These are phyloP conservation scores for Crossocerus cetratus DNA, from an alignment of 2,888 invertebrate genomes.

Conservation along the genomic window DNA sequence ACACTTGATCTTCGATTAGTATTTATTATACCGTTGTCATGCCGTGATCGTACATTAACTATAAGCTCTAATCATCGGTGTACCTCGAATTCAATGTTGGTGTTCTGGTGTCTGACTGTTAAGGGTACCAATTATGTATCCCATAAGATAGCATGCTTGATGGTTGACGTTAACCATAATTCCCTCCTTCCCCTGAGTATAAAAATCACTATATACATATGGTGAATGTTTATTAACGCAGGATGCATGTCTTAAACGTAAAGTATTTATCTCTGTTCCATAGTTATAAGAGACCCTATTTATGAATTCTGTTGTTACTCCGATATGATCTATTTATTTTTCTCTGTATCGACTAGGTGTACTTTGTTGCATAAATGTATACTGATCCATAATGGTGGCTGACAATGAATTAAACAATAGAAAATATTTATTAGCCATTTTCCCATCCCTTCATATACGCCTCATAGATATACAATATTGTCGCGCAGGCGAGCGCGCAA, in stretches of 20 bases:
- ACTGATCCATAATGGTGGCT: conserved; percentile 13
- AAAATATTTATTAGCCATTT: not conserved
- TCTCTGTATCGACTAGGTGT: conserved; percentile 11
- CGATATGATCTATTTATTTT: conserved; percentile 7
- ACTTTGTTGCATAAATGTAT: conserved; percentile 13
- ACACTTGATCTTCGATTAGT: no score
- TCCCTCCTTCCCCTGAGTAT: conserved; percentile 9
- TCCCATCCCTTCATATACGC: not conserved
- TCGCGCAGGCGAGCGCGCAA: no score
- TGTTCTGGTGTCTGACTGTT: not conserved
- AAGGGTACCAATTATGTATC: conserved; percentile 3
- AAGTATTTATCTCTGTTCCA: conserved; percentile 36
- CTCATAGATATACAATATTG: no score
- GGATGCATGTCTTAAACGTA: not conserved
- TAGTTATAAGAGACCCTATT: conserved; percentile 20
- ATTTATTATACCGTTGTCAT: not conserved
- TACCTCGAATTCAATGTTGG: conserved; percentile 13
- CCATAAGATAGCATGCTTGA: not conserved
- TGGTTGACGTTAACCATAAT: not conserved
- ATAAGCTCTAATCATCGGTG: conserved; percentile 1
- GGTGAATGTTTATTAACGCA: conserved; percentile 10
- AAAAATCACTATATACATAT: conserved; percentile 14
- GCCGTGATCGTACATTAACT: not conserved
- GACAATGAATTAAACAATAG: conserved; percentile 11
- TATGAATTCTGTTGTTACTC: not conserved